These are phyloP conservation scores for Nomada ferruginata DNA, from an alignment of 2,888 invertebrate genomes.

Conservation along the genomic window DNA sequence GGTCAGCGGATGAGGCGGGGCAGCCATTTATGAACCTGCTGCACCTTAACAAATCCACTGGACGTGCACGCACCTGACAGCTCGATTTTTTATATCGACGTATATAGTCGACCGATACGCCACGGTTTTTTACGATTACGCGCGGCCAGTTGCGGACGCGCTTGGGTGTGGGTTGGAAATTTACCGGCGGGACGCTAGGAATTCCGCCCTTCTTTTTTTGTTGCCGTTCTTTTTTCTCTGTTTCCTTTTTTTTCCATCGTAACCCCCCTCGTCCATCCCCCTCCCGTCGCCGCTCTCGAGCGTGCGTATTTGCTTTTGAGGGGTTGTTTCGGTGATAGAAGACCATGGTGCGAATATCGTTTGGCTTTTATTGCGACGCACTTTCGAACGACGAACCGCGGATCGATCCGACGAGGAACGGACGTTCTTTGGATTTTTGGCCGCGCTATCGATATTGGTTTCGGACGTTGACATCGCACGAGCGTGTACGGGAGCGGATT, in stretches of 20 bases:
- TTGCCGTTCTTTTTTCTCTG: no score
- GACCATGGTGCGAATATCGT: conserved; percentile 54
- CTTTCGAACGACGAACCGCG: conserved; percentile 8
- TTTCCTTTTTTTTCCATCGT: not conserved
- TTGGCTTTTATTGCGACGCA: conserved; percentile 48
- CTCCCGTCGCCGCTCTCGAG: conserved; percentile 23
- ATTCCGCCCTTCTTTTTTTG: not conserved
- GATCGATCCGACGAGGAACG: conserved; percentile 35
- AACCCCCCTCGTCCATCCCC: not conserved
- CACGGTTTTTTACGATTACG: conserved; percentile 59
- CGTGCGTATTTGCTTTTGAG: conserved; percentile 50
- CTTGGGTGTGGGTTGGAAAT: conserved; percentile 51
- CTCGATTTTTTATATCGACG: conserved; percentile 64
- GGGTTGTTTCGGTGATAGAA: conserved; percentile 52
- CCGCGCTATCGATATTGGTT: not conserved
- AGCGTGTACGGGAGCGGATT: no score
- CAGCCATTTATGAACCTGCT: conserved; percentile 82
- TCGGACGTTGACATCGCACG: not conserved
- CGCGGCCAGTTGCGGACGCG: conserved; percentile 52
- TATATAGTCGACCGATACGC: conserved; percentile 47
- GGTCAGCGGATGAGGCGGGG: conserved; percentile 83
- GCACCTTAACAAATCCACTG: conserved; percentile 74
- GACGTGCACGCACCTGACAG: conserved; percentile 63
- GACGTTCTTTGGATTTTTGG: conserved; percentile 10
- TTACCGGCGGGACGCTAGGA: conserved; percentile 35